These are phyloP conservation scores for Operophtera brumata DNA, from an alignment of 2,888 invertebrate species.

Conservation along the genomic window DNA sequence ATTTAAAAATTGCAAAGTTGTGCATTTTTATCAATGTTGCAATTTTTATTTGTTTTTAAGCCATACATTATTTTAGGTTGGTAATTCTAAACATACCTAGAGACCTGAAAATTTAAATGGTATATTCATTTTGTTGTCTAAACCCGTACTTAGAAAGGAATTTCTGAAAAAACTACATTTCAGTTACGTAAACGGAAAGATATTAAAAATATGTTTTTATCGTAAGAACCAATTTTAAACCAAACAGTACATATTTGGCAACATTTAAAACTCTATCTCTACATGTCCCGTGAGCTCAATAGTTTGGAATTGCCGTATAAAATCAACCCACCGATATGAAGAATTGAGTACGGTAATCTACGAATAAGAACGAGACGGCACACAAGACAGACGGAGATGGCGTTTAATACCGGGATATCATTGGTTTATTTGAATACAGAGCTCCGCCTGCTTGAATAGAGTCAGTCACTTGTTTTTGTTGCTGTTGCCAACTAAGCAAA, in stretches of 20 bases:
- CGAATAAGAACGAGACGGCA: slow-evolving; percentile 50
- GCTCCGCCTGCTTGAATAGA: slow-evolving; percentile 51
- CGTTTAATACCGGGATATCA: slow-evolving; percentile 19
- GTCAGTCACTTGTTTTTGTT: slow-evolving; percentile 65
- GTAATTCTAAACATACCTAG: no score
- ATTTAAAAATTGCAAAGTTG: no score
- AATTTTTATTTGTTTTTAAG: no score
- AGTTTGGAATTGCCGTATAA: slow-evolving; percentile 64
- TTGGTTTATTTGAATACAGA: slow-evolving; percentile 40
- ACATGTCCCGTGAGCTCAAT: slow-evolving; percentile 45
- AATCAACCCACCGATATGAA: slow-evolving; percentile 66
- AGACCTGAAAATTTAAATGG: no score
- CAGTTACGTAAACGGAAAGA: no score
- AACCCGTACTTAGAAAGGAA: no score
- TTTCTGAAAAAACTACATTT: no score
- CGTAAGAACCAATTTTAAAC: no score
- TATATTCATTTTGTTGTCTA: no score
- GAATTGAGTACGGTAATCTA: slow-evolving; percentile 65
- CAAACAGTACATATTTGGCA: slow-evolving; percentile 32
- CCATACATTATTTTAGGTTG: no score
- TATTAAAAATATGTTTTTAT: no score
- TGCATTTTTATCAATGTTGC: no score
- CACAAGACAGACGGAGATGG: slow-evolving; percentile 39
- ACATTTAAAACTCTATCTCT: slow-evolving; percentile 49
- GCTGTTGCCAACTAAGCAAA: slow-evolving; percentile 12